Evolutionary conservation across 2,888 invertebrate species (phyloP).

Genomic region (Ornithoptera alexandrae): DNA sequence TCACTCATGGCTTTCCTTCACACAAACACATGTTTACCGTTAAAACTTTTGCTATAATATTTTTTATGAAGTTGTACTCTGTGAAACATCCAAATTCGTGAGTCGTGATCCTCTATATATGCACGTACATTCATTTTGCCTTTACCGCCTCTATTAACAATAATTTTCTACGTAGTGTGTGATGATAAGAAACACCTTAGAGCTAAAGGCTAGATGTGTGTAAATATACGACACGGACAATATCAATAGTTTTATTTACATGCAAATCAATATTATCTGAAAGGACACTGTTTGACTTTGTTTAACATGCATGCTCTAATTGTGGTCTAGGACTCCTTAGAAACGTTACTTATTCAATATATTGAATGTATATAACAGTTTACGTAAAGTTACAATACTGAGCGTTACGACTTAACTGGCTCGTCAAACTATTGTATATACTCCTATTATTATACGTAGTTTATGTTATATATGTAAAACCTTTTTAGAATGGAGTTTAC

Average conservation of each 20-base stretch:
- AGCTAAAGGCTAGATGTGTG: not conserved
- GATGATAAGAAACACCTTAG: not conserved
- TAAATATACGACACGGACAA: constrained; percentile 2
- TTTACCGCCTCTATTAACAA: constrained; percentile 1
- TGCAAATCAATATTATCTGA: constrained; percentile 20
- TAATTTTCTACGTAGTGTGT: not conserved
- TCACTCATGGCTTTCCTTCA: too few species aligned
- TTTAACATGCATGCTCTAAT: constrained; percentile 24
- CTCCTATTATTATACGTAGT: too few species aligned
- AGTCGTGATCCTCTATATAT: not conserved
- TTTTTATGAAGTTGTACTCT: too few species aligned
- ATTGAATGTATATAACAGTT: not conserved
- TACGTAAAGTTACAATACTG: not conserved
- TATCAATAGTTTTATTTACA: constrained; percentile 9
- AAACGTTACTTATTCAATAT: not conserved
- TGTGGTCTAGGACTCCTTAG: constrained; percentile 15
- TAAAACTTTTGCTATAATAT: too few species aligned
- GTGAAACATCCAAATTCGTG: too few species aligned
- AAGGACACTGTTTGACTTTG: constrained; percentile 24
- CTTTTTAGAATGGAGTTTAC: too few species aligned
- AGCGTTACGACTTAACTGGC: not conserved
- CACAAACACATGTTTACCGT: too few species aligned
- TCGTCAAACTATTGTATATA: too few species aligned
- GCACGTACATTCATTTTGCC: not conserved
- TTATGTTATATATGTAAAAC: too few species aligned